phyloP scores from a whole-genome alignment of 2,888 invertebrate species.

The Microplitis manilae region DNA sequence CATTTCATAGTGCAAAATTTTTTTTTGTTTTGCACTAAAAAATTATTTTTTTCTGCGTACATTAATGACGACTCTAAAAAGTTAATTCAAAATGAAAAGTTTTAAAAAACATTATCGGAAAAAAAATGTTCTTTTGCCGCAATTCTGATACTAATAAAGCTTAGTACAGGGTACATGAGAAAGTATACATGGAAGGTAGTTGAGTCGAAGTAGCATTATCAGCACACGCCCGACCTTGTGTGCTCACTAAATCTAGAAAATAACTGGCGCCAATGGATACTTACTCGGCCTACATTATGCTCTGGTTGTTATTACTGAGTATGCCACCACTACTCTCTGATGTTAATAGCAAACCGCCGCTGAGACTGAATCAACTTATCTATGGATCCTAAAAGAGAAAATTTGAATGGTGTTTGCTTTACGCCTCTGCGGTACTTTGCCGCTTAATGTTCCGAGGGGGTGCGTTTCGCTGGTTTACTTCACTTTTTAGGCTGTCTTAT shows the following conservation, averaged over 20 bases:
- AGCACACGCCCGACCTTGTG: constrained; percentile 68
- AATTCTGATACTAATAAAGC: not conserved
- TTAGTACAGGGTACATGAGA: not conserved
- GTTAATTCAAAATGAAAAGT: too few relatives aligned
- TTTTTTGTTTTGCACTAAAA: too few relatives aligned
- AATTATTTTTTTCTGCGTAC: too few relatives aligned
- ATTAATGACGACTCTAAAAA: too few relatives aligned
- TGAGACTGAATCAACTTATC: constrained; percentile 11
- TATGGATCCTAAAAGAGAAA: constrained; percentile 36
- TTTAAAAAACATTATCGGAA: not conserved
- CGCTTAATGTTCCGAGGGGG: constrained; percentile 27
- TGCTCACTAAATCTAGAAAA: constrained; percentile 68
- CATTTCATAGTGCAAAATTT: too few relatives aligned
- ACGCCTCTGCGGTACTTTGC: constrained; percentile 36
- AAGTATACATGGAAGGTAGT: constrained; percentile 32
- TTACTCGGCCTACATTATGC: constrained; percentile 47
- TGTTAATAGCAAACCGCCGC: not conserved
- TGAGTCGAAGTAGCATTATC: constrained; percentile 66
- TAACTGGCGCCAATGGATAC: constrained; percentile 56
- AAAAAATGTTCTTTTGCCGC: not conserved
- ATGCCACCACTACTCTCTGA: not conserved
- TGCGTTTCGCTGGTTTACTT: constrained; percentile 24
- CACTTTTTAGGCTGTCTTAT: not conserved
- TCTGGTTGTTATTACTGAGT: not conserved
- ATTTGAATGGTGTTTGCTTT: constrained; percentile 60